Base-by-base conservation (phyloP, 2,797 vertebrate species). In the Enoplosus armatus region DNA sequence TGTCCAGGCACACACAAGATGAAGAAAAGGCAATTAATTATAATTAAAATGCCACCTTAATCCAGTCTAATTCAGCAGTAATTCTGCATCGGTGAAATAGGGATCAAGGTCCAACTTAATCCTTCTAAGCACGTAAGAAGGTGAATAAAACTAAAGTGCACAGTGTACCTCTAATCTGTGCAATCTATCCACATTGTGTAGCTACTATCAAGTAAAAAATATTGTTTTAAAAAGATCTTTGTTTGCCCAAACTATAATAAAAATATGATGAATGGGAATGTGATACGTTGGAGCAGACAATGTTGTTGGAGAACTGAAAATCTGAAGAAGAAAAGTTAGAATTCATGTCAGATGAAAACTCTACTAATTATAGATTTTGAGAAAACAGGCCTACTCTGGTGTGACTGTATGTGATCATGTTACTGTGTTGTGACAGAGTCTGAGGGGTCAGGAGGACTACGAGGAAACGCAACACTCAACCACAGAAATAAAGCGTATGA, bases 361-460 rank as follows among this genome's bases (percentile, higher is more conserved):
- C n/a, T n/a, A n/a, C n/a, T 71, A 48, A 65, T 20, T 39, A 43
- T 50, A 51, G 43, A 69, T 65, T 56, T 31, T 63, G 4, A 48
- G 18, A 75, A 47, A 58, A 27, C 16, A 6, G 48, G 27, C 33
- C 10, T 3, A 6, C 29, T 47, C 18, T 75, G 48, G 5, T 48
- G 45, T 41, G 48, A 35, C 8, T 35, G 33, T 35, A n/a, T 68
- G 69, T 26, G 39, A 70, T 59, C 6, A 9, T 61, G 74, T 64
- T 55, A 35, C 37, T 45, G 51, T 53, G 65, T 51, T 74, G 66
- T 31, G 77, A 77, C 58, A 68, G 72, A 41, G 60, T 71, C 50
- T 33, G 64, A 45, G 72, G 62, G 76, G 66, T 84, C 81, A 68
- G 51, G 18, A 60, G 29, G 51, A 29, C 58, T 68, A 63, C 51